These are phyloP conservation scores for Ophioninae sp. DNA, from an alignment of 2,888 invertebrate genomes.

Conservation along the genomic window DNA sequence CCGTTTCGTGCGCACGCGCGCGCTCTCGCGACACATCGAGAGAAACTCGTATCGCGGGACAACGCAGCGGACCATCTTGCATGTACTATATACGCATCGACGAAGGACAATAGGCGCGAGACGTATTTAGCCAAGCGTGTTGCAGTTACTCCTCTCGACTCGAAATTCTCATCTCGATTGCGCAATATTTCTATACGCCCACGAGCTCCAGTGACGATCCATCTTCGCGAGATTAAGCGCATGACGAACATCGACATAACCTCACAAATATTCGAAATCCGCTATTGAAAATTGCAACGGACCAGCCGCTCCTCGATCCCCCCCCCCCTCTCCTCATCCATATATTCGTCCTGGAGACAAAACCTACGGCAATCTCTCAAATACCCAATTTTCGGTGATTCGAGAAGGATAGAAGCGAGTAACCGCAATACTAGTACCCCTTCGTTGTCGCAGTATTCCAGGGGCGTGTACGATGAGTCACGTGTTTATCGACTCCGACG, in stretches of 20 bases:
- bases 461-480: conserved; percentile 70
- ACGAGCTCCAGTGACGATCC: not conserved
- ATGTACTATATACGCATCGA: conserved; percentile 5
- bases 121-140: conserved; percentile 70
- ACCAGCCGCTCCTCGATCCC: not conserved
- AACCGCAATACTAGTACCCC: not conserved
- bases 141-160: conserved; percentile 55
- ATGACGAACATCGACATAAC: too few relatives aligned
- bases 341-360: not conserved
- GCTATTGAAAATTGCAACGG: not conserved
- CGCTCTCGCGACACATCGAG: conserved; percentile 65
- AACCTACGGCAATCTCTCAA: not conserved
- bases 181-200: conserved; percentile 42
- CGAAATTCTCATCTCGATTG: conserved; percentile 36
- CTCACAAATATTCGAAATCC: too few relatives aligned
- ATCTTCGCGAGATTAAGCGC: too few relatives aligned
- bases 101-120: conserved; percentile 73
- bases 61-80: conserved; percentile 7
- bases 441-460: conserved; percentile 54
- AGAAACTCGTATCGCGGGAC: conserved; percentile 4
- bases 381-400: not conserved
- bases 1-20: not conserved
- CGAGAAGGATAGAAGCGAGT: not conserved
- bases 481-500: conserved; percentile 72
- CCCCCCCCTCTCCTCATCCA: too few relatives aligned